These are phyloP conservation scores for Hemaris fuciformis DNA, from an alignment of 2,888 invertebrate genomes.

Conservation along the genomic window DNA sequence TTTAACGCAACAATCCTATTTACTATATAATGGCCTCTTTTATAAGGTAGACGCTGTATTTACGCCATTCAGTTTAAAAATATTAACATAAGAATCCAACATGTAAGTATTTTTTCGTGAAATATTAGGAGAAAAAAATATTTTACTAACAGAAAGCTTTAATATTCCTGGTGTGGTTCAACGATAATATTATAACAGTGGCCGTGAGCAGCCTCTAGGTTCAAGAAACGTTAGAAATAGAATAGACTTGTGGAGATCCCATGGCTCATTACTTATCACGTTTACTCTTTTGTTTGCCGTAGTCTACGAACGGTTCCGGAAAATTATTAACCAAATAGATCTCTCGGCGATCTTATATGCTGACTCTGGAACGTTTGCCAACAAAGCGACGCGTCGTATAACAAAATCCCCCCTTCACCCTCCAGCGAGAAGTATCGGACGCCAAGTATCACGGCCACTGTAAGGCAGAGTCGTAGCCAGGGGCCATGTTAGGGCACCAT, in stretches of 20 bases:
- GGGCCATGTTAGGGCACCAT: not conserved
- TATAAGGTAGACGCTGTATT: not conserved
- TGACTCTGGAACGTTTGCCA: not conserved
- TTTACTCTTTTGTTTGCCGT: too few species aligned
- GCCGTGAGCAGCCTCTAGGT: too few species aligned
- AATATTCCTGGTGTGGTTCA: too few species aligned
- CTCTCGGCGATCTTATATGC: not conserved
- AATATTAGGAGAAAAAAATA: too few species aligned
- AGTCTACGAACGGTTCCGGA: too few species aligned
- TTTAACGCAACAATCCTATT: not conserved
- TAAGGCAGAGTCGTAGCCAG: not conserved
- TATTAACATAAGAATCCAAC: too few species aligned
- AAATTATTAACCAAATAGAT: not conserved
- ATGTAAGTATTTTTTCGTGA: too few species aligned
- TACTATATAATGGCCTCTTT: not conserved
- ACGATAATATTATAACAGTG: too few species aligned
- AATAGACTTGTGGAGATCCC: too few species aligned
- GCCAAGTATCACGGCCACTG: not conserved
- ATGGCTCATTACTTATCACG: too few species aligned
- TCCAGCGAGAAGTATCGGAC: not conserved
- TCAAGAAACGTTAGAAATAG: too few species aligned
- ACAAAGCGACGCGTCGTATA: not conserved
- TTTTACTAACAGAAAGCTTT: too few species aligned
- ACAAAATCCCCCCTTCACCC: not conserved
- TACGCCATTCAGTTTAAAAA: not conserved